Evolutionary conservation across 2,113 vertebrate genomes (phyloP).

Genomic region (Cavia aperea): DNA sequence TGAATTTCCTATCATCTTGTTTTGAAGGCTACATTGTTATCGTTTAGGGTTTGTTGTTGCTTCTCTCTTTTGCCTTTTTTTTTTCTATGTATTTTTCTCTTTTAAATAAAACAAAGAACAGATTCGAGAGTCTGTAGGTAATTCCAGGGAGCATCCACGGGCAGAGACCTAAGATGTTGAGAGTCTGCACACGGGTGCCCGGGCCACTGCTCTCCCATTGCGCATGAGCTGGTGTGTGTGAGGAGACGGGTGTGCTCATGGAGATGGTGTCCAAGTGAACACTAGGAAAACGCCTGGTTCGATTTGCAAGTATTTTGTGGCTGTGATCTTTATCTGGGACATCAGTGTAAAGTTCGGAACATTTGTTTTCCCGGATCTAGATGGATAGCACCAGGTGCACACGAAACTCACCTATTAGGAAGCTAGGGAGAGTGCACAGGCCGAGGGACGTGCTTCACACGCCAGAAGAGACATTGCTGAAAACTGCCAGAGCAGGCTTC

Average conservation of each 20-base stretch:
- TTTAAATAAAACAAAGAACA: not conserved
- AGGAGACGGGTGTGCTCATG: not conserved
- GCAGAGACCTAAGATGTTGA: not conserved
- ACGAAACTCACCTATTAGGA: not conserved
- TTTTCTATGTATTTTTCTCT: too few relatives aligned
- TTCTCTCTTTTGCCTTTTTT: too few relatives aligned
- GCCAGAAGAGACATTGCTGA: not conserved
- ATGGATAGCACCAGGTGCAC: not conserved
- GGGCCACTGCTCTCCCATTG: not conserved
- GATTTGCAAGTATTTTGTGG: not conserved
- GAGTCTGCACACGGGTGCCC: not conserved
- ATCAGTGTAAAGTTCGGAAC: not conserved
- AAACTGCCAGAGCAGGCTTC: not conserved
- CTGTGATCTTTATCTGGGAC: not conserved
- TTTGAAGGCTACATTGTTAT: too few relatives aligned
- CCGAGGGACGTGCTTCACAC: not conserved
- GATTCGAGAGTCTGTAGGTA: not conserved
- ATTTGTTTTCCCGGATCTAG: not conserved
- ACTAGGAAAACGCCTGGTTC: not conserved
- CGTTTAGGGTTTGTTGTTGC: too few relatives aligned
- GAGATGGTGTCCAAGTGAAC: not conserved
- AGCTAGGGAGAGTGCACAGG: not conserved
- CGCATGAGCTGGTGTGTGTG: rapidly evolving
- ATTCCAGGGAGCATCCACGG: not conserved
- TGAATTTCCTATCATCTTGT: too few relatives aligned